Base-by-base conservation (phyloP, 2,888 invertebrate genomes). In the Synanthedon tipuliformis region DNA sequence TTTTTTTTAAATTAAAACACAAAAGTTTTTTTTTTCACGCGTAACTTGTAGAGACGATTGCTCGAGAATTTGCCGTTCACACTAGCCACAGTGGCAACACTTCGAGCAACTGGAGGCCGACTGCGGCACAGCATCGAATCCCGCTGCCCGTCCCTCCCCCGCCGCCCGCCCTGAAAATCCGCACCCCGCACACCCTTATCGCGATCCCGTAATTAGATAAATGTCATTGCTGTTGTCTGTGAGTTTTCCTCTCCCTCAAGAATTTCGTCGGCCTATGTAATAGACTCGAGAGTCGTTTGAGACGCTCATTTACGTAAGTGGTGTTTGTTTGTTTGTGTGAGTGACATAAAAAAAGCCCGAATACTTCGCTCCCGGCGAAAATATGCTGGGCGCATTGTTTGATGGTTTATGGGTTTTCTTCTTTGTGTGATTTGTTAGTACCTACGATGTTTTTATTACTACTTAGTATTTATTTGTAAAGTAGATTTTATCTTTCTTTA, bases 181-280 rank as follows among this genome's bases (percentile, higher is more conserved):
- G 61, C 68, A 60, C 59, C 64, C 71, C 73, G 63, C 64, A 59
- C 68, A 62, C 73, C 72, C 75, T 78, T 81, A 83, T 83, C 85
- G 77, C 81, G 80, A 80, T 79, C 68, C 76, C 78, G 74, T 86
- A 86, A 86, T 86, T 85, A 86, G 85, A 86, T 84, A 81, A 85
- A 83, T 85, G 84, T 83, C 83, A 83, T 79, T 77, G 77, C 75
- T 82, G 78, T 80, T 78, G 79, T 81, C 77, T 79, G 69, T 71
- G 62, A 62, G 56, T 64, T 68, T 69, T 67, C 61, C 69, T 73
- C 76, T 69, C 62, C 59, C 59, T 61, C 56, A 63, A 66, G 66
- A 73, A 71, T 71, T 75, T 71, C 59, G 65, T 64, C 66, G 63
- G 67, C 63, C 67, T 56, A 62, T 65, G 71, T 75, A 73, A 75